Conservation (phyloP, 2,113 vertebrate species). For the Pteruthius melanotis region DNA sequence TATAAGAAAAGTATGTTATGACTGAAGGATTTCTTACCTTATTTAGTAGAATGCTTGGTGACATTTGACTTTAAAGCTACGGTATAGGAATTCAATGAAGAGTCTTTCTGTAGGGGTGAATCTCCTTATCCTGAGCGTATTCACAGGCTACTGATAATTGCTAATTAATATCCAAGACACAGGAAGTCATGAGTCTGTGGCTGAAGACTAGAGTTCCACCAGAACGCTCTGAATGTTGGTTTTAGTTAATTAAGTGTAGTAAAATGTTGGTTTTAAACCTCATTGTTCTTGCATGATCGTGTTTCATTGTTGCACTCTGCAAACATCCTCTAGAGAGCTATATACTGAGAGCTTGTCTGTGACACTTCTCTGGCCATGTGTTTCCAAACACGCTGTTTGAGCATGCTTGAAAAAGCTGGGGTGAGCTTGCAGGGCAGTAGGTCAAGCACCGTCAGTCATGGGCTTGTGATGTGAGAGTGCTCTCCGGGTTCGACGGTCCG, state of each 20-base stretch:
- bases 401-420: background rate
- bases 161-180: background rate
- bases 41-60: background rate
- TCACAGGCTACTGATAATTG: background rate
- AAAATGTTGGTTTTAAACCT: constrained; percentile 8
- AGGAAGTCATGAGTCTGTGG: background rate
- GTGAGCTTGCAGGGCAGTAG: background rate
- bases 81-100: background rate
- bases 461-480: constrained; percentile 19
- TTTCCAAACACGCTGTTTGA: background rate
- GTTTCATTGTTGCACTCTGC: constrained; percentile 8
- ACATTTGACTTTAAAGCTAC: background rate
- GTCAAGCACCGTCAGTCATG: constrained; percentile 3
- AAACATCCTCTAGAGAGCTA: constrained; percentile 41
- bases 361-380: constrained; percentile 14
- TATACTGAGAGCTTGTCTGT: constrained; percentile 41
- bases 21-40: background rate
- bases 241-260: constrained; percentile 19
- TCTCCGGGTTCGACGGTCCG: background rate
- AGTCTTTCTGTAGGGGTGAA: background rate
- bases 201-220: background rate
- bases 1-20: background rate
- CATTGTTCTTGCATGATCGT: background rate
- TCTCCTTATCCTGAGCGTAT: background rate
- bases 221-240: background rate